phyloP scores from a whole-genome alignment of 2,113 vertebrate genomes.

The Bambusicola thoracicus region DNA sequence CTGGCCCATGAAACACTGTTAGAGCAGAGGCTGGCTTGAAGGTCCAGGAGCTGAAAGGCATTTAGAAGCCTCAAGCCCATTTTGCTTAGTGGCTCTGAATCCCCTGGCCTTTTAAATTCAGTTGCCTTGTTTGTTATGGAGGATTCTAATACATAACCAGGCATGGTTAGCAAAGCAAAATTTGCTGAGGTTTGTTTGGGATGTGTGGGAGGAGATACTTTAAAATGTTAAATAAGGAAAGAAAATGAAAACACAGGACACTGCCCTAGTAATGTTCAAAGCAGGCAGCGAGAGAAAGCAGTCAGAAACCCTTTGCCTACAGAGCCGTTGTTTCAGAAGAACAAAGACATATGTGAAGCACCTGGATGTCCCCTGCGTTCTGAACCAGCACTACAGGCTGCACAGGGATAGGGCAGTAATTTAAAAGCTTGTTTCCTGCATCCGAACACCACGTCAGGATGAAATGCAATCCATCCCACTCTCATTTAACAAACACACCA shows the following conservation, averaged over 20 bases:
- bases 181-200: background rate
- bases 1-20: background rate
- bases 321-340: background rate
- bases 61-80: background rate
- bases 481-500: constrained; percentile 15
- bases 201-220: background rate
- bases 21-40: background rate
- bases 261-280: background rate
- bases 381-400: background rate
- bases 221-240: background rate
- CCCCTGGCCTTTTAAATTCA: background rate
- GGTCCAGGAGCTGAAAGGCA: background rate
- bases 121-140: background rate
- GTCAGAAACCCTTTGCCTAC: background rate
- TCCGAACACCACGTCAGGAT: background rate
- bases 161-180: background rate
- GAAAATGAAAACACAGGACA: background rate
- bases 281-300: background rate
- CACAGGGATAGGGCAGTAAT: background rate
- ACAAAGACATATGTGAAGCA: background rate
- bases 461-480: background rate
- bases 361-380: background rate
- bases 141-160: background rate
- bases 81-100: background rate
- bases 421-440: constrained; percentile 29